Evolutionary conservation across 2,888 invertebrate species (phyloP), one percentile per base, ranked within the genome.

Genomic region (Pandemis heparana): DNA sequence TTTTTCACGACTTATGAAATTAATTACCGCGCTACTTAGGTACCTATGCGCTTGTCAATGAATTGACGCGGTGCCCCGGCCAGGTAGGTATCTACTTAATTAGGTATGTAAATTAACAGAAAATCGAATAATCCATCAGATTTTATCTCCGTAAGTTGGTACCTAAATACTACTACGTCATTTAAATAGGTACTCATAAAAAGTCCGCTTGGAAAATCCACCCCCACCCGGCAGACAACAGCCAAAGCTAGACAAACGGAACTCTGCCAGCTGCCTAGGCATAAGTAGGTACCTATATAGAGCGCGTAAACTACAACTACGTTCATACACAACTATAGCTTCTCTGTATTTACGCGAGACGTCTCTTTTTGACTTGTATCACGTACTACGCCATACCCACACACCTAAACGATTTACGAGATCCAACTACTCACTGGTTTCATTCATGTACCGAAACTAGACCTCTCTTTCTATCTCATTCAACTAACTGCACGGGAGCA

Each of bases 371-470:
- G 74, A 70, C 74, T 74, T 74, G 74, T 73, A 67, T 74, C 74
- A 70, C 74, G 74, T 85, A 91, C 92, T 91, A 92, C 89, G 80
- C 79, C 76, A 76, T 76, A 78, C 81, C 77, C 79, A 81, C 79
- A 83, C 82, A 83, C 75, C 76, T 80, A 81, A 78, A 81, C 80
- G 78, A 80, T 83, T 81, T 83, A 83, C 78, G 76, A 77, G 75
- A 71, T 76, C 81, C 80, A 78, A 83, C 83, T 82, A 83, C 82
- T 88, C 88, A 90, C 90, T 89, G 91, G 90, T 88, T 93, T 94
- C 94, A 94, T 94, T 94, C 94, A 94, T 94, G 78, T 92, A 91
- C 89, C 86, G 89, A 91, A 92, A 90, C 91, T 89, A 91, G 92
- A 92, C 92, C 86, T 92, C 88, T 87, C 86, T 88, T 91, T 89